phyloP scores from a whole-genome alignment of 2,888 invertebrate genomes.

The Phania funesta region DNA sequence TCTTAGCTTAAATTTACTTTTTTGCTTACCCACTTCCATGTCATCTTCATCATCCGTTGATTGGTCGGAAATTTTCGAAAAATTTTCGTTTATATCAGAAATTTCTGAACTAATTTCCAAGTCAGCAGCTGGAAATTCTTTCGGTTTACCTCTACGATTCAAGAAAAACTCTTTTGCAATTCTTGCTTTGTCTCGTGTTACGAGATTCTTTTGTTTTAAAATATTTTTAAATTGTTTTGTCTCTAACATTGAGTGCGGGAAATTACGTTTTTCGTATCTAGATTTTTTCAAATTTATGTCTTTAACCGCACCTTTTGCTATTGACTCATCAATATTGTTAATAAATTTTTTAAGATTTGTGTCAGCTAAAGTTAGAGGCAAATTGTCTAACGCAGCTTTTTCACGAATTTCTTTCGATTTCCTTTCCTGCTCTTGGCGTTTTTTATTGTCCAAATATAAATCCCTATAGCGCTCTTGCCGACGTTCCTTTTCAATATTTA shows the following conservation, averaged over 20 bases:
- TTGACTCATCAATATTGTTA: conserved; percentile 71
- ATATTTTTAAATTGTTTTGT: conserved; percentile 71
- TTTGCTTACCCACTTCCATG: conserved; percentile 74
- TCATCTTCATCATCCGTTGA: conserved; percentile 78
- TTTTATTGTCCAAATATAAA: conserved; percentile 72
- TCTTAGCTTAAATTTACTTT: conserved; percentile 75
- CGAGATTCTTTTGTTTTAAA: conserved; percentile 73
- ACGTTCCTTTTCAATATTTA: conserved; percentile 69
- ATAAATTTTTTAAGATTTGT: conserved; percentile 69
- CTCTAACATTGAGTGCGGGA: conserved; percentile 76
- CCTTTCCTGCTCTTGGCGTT: conserved; percentile 55
- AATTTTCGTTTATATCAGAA: conserved; percentile 59
- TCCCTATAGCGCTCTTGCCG: conserved; percentile 74
- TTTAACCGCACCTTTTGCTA: conserved; percentile 72
- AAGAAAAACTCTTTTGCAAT: conserved; percentile 73
- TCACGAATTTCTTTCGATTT: conserved; percentile 47
- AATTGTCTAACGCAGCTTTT: conserved; percentile 64
- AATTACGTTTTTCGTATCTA: conserved; percentile 70
- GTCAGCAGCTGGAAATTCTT: conserved; percentile 71
- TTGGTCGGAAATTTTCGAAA: conserved; percentile 71
- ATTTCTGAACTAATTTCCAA: conserved; percentile 73
- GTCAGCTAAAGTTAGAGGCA: conserved; percentile 70
- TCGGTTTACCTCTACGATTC: conserved; percentile 70
- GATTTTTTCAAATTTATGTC: conserved; percentile 68
- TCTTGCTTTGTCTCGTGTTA: conserved; percentile 72